Conservation (phyloP, 2,888 invertebrate genomes). For the Argyresthia goedartella region DNA sequence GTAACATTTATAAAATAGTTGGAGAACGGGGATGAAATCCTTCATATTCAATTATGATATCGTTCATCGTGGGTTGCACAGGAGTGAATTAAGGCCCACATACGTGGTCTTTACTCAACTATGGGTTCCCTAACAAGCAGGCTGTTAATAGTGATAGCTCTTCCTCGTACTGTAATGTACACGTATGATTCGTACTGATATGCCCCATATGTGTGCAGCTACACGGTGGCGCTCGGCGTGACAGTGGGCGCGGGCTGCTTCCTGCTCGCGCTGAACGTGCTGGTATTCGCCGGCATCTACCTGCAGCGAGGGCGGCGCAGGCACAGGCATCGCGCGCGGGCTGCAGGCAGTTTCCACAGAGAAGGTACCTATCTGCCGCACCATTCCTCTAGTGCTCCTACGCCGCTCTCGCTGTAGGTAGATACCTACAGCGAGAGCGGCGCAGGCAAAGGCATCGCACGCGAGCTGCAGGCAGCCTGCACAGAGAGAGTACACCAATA, state of each 20-base stretch:
- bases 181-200: too few species aligned
- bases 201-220: constrained; percentile 47
- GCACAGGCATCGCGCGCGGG: constrained; percentile 27
- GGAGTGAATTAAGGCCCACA: too few species aligned
- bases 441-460: constrained; percentile 26
- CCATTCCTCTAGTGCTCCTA: constrained; percentile 27
- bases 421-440: constrained; percentile 79
- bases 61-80: too few species aligned
- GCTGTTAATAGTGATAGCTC: too few species aligned
- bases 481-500: constrained; percentile 15
- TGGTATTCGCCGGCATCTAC: constrained; percentile 84
- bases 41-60: too few species aligned
- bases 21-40: too few species aligned
- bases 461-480: constrained; percentile 27
- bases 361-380: constrained; percentile 33
- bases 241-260: constrained; percentile 83
- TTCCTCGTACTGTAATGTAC: too few species aligned
- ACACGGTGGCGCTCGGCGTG: constrained; percentile 82
- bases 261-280: constrained; percentile 77
- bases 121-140: too few species aligned
- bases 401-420: constrained; percentile 78
- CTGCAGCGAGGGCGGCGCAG: constrained; percentile 74
- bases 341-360: constrained; percentile 23
- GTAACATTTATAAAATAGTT: too few species aligned
- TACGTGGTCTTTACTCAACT: too few species aligned